Evolutionary conservation across 2,888 invertebrate genomes (phyloP), one percentile per base, ranked within the genome.

Genomic region (Apamea anceps): DNA sequence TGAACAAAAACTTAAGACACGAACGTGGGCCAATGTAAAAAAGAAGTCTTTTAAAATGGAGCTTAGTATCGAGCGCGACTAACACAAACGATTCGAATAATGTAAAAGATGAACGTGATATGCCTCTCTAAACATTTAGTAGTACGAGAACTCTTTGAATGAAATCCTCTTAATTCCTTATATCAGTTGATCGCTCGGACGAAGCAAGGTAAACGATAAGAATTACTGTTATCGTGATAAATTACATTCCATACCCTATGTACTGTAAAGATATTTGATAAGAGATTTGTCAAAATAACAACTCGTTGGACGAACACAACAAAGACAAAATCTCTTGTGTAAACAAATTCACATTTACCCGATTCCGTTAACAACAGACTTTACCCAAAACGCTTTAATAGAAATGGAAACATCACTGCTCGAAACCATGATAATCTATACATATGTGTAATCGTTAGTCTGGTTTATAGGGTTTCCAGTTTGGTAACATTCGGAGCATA

Each of bases 401-500:
- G 42, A 67, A 77, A 85, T 62, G 74, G 54, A 83, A 75, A 66
- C 62, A 67, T 72, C 45, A 77, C 63, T 86, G 73, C 77, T 75
- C 42, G 63, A 81, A 77, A 75, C 73, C 73, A 54, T 79, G 75
- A 72, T 71, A 85, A 48, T 71, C 72, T 84, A 81, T 85, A 85
- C 76, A 87, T 81, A 86, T 72, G 78, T 75, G 82, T 80, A 88
- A 81, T 77, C 75, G 82, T 86, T 83, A 88, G 80, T 86, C 79
- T 88, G 88, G 83, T 89, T 87, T 84, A 87, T 88, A 85, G 84
- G 70, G 85, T 85, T 85, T 72, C 71, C 68, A 90, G 90, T 93
- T 92, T 88, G 90, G 89, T 90, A 92, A 92, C 91, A 90, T 91
- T 91, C 84, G 82, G 86, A 90, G 80, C 91, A 95, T 95, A 95